These are phyloP conservation scores for Neolamprologus falcicula DNA, from an alignment of 2,113 vertebrate genomes.

Conservation along the genomic window DNA sequence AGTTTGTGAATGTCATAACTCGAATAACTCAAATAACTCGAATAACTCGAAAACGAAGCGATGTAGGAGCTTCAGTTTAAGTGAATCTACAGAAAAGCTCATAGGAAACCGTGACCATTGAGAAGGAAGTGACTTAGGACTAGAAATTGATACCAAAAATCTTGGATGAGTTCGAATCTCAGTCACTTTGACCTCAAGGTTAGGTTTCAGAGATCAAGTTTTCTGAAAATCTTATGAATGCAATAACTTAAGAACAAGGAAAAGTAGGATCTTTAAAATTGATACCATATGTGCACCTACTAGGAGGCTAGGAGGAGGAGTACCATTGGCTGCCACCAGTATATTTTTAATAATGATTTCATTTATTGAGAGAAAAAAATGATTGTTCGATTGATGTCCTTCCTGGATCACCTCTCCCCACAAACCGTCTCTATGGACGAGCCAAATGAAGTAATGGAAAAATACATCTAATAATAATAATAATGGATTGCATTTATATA, in stretches of 20 bases:
- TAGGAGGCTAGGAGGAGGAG: not conserved
- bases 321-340: not conserved
- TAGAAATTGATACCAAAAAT: not conserved
- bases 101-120: not conserved
- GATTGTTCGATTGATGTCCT: not conserved
- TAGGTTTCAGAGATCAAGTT: not conserved
- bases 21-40: too few species aligned
- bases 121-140: not conserved
- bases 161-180: not conserved
- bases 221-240: not conserved
- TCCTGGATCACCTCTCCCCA: not conserved
- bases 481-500: not conserved
- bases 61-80: not conserved
- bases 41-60: rapidly evolving
- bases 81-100: not conserved
- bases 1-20: not conserved
- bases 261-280: not conserved
- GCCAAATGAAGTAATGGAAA: not conserved
- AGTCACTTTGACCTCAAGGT: not conserved
- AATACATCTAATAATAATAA: not conserved
- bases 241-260: not conserved
- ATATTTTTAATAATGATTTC: not conserved
- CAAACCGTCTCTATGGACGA: not conserved
- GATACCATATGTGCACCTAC: not conserved
- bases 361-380: not conserved